Percentiles rank a stretch among this genome's conserved stretches.
phyloP scores from a whole-genome alignment of 2,888 invertebrate species.

The Idaea dimidiata region DNA sequence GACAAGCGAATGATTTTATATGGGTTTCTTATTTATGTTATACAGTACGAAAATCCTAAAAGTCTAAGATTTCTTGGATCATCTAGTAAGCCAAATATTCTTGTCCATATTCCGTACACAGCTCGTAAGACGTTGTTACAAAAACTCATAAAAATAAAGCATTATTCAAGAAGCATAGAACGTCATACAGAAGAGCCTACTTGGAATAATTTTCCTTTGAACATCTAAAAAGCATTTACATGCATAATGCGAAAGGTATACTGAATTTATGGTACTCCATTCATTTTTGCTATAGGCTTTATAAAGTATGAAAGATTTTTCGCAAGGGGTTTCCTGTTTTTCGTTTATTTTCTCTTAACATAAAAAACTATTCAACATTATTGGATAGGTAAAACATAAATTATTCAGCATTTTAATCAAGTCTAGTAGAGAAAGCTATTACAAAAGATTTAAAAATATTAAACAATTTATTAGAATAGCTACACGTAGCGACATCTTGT shows the following conservation, averaged over 20 bases:
- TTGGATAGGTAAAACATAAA: no score
- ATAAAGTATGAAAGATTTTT: constrained; percentile 14
- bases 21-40: no score
- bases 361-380: no score
- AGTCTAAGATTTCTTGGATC: not conserved
- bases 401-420: not conserved
- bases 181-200: constrained; percentile 64
- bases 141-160: constrained; percentile 66
- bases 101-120: constrained; percentile 25
- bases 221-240: constrained; percentile 63
- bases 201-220: constrained; percentile 68
- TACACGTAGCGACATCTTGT: constrained; percentile 28
- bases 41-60: no score
- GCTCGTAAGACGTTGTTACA: constrained; percentile 43
- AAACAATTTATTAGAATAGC: not conserved
- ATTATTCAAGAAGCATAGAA: constrained; percentile 71
- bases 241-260: constrained; percentile 56
- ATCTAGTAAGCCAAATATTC: constrained; percentile 26
- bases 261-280: constrained; percentile 54
- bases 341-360: not conserved
- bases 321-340: not conserved
- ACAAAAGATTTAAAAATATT: not conserved
- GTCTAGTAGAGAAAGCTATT: not conserved
- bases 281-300: constrained; percentile 35
- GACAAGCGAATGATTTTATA: no score